Conservation (phyloP, 2,888 invertebrate species). For the Panopea generosa region DNA sequence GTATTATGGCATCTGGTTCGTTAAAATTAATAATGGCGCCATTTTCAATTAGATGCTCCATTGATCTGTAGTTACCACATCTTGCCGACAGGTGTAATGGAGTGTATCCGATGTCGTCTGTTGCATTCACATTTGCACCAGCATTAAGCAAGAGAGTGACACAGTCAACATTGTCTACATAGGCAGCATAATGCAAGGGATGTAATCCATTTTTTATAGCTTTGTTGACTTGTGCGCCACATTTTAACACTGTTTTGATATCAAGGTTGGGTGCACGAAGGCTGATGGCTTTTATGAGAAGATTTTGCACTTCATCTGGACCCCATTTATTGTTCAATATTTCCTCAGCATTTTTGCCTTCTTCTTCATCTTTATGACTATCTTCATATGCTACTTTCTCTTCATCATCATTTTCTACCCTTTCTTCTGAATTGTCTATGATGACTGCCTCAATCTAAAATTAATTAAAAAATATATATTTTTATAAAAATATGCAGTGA, state of each 20-base stretch:
- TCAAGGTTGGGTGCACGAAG: conserved; percentile 94
- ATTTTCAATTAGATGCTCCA: conserved; percentile 89
- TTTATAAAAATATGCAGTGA: too few species aligned
- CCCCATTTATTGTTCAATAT: conserved; percentile 26
- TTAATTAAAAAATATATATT: too few species aligned
- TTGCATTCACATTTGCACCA: conserved; percentile 86
- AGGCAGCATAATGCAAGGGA: conserved; percentile 96
- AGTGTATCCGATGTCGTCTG: conserved; percentile 96
- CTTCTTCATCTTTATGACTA: background rate
- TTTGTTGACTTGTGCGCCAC: conserved; percentile 90
- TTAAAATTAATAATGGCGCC: conserved; percentile 92
- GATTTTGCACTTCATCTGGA: conserved; percentile 40
- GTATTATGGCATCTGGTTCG: conserved; percentile 89
- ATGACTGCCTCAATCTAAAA: too few species aligned
- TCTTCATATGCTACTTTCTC: background rate
- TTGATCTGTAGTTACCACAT: conserved; percentile 89
- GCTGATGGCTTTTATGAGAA: conserved; percentile 95
- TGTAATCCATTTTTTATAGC: conserved; percentile 94
- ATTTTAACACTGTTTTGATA: conserved; percentile 93
- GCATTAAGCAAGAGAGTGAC: conserved; percentile 92
- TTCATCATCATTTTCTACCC: conserved; percentile 5
- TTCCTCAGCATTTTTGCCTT: background rate
- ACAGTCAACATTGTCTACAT: conserved; percentile 92
- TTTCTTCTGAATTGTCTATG: background rate
- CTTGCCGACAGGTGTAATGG: conserved; percentile 96